These are phyloP conservation scores for Tyria jacobaeae DNA, from an alignment of 2,888 invertebrate species.

Conservation along the genomic window DNA sequence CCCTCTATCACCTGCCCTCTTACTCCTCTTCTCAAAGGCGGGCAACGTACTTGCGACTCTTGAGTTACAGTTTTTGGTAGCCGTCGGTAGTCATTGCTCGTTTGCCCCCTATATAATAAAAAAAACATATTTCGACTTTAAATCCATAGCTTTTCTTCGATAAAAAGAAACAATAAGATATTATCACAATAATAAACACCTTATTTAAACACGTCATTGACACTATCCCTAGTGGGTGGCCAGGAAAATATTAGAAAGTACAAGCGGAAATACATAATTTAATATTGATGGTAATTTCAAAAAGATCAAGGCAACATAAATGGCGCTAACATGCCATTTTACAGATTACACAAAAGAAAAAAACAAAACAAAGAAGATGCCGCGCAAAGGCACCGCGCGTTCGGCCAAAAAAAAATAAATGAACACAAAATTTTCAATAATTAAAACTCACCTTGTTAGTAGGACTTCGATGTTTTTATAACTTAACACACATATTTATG, in stretches of 20 bases:
- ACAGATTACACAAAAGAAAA: slow-evolving; percentile 81
- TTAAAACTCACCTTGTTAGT: slow-evolving; percentile 83
- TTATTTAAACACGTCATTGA: slow-evolving; percentile 20
- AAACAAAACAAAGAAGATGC: slow-evolving; percentile 67
- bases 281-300: slow-evolving; percentile 77
- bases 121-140: background rate
- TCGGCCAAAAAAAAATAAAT: slow-evolving; percentile 74
- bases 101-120: no score
- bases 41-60: no score
- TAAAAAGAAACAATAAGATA: background rate
- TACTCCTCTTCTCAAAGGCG: no score
- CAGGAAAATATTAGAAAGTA: slow-evolving; percentile 43
- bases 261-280: slow-evolving; percentile 72
- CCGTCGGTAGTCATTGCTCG: no score
- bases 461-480: slow-evolving; percentile 70
- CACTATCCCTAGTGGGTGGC: slow-evolving; percentile 54
- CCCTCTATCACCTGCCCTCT: no score
- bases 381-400: slow-evolving; percentile 71
- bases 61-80: no score
- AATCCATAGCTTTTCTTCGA: no score
- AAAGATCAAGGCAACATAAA: slow-evolving; percentile 63
- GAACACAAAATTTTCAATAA: slow-evolving; percentile 82
- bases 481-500: slow-evolving; percentile 30
- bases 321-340: slow-evolving; percentile 84
- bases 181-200: slow-evolving; percentile 27